Conservation (phyloP, 2,797 vertebrate genomes). For the Microcaecilia unicolor region DNA sequence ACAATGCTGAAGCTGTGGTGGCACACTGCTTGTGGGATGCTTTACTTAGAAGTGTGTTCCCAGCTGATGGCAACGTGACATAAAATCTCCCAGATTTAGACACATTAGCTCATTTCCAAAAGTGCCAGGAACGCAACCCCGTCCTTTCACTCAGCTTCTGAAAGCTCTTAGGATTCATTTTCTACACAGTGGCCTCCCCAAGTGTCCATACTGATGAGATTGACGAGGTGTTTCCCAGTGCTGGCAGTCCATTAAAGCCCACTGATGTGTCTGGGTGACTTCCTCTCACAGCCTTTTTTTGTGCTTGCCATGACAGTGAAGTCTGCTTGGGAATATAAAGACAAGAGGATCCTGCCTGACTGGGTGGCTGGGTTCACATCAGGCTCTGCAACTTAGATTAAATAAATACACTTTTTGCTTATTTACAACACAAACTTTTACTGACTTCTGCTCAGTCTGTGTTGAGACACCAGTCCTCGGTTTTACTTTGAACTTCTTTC, state of each 20-base stretch:
- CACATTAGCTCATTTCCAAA: slow-evolving; percentile 23
- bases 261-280: neutral
- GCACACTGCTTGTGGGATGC: slow-evolving; percentile 17
- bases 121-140: neutral
- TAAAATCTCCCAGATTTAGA: slow-evolving; percentile 33
- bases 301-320: neutral
- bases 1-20: neutral
- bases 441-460: too few species aligned
- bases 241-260: neutral
- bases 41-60: slow-evolving; percentile 17
- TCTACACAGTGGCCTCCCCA: neutral
- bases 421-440: too few species aligned
- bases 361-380: too few species aligned
- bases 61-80: slow-evolving; percentile 26
- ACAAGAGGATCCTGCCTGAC: too few species aligned
- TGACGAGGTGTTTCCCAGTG: neutral
- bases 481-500: too few species aligned
- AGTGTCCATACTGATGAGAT: slow-evolving; percentile 9
- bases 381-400: too few species aligned
- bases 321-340: neutral
- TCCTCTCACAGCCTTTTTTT: neutral
- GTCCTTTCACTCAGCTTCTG: neutral
- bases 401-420: too few species aligned
- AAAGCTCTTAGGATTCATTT: neutral
- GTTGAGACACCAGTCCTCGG: too few species aligned